A percentile compares a stretch with the other conserved stretches of the same genome.
These are phyloP conservation scores for Zaprionus tsacasi DNA, from an alignment of 1,140 invertebrate species.

Conservation along the genomic window DNA sequence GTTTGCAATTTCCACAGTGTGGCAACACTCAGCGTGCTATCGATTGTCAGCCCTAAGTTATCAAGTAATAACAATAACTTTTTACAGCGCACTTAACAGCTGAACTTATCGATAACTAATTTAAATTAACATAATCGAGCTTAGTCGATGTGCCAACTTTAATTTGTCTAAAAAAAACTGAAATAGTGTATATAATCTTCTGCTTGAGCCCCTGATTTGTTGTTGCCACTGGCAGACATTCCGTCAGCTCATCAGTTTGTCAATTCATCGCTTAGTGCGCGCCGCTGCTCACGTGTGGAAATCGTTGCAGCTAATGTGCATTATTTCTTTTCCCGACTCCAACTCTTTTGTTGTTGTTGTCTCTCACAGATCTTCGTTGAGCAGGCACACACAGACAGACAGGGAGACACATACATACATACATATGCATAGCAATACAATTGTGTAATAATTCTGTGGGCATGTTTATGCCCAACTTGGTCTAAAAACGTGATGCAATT, in stretches of 20 bases:
- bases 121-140: too few relatives aligned
- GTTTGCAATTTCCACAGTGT: neutral
- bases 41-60: neutral
- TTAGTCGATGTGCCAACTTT: neutral
- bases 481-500: conserved; percentile 56
- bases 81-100: too few relatives aligned
- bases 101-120: neutral
- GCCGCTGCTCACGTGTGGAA: conserved; percentile 45
- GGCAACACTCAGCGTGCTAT: neutral
- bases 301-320: conserved; percentile 43
- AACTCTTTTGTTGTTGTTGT: conserved; percentile 16
- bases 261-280: conserved; percentile 12
- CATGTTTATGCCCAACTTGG: conserved; percentile 37
- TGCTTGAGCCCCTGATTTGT: neutral
- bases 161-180: neutral
- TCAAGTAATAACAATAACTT: neutral
- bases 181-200: neutral
- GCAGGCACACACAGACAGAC: neutral
- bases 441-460: conserved; percentile 49
- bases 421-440: conserved; percentile 29
- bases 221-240: neutral
- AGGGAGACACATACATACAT: neutral
- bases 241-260: conserved; percentile 32
- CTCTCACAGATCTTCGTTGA: conserved; percentile 21
- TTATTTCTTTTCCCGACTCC: conserved; percentile 22